Percentiles rank a stretch among this genome's conserved stretches.
These are phyloP conservation scores for Macrochelys suwanniensis DNA, from an alignment of 2,797 vertebrate genomes.

Conservation along the genomic window DNA sequence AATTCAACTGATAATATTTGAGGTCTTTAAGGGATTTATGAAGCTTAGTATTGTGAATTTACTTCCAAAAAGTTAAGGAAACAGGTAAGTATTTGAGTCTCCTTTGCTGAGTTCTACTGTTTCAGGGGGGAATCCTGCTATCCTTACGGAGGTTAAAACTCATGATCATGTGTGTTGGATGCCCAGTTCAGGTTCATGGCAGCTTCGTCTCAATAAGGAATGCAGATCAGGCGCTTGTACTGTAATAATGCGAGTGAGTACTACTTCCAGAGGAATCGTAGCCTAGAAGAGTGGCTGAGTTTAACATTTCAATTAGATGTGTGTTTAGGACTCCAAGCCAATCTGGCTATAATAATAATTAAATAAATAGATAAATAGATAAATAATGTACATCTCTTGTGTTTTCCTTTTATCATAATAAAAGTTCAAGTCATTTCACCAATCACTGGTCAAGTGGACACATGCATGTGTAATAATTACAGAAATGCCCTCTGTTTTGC, in stretches of 20 bases:
- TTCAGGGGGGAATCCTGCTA: background rate
- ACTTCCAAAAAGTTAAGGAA: background rate
- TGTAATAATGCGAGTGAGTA: background rate
- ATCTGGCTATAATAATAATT: background rate
- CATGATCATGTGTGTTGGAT: background rate
- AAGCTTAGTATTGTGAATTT: fast-evolving
- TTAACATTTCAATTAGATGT: background rate
- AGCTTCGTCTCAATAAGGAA: background rate
- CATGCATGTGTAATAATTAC: slow-evolving; percentile 49
- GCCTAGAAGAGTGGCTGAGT: background rate
- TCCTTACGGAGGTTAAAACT: background rate
- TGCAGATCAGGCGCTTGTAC: background rate
- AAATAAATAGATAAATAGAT: too few species aligned
- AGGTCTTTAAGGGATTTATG: background rate
- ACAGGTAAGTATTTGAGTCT: background rate
- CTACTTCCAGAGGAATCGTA: background rate
- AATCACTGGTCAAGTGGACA: slow-evolving; percentile 12
- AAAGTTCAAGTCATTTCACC: slow-evolving; percentile 46
- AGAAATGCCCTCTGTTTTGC: slow-evolving; percentile 39
- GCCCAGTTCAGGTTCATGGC: background rate
- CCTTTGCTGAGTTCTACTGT: background rate
- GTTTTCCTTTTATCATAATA: background rate
- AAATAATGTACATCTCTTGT: background rate
- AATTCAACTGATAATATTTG: background rate
- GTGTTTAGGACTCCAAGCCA: background rate